Percentiles rank a stretch among this genome's conserved stretches.
phyloP scores from a whole-genome alignment of 2,888 invertebrate genomes.

The Ectropis crepuscularia region DNA sequence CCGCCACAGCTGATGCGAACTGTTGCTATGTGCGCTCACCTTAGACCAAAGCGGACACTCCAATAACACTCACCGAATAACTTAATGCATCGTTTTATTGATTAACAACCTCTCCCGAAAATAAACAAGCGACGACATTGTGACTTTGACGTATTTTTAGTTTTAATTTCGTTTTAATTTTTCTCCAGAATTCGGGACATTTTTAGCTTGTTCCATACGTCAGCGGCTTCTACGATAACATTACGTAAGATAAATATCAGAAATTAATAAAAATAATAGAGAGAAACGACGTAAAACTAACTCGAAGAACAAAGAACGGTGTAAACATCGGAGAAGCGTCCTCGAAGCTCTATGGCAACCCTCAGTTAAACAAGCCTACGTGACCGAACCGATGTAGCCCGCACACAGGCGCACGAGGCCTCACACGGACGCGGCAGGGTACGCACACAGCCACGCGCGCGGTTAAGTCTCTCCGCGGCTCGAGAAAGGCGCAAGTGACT shows the following conservation, averaged over 20 bases:
- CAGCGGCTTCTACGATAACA: background rate
- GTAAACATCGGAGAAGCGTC: slow-evolving; percentile 54
- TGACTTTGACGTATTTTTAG: slow-evolving; percentile 1
- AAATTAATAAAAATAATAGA: background rate
- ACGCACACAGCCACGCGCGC: slow-evolving; percentile 64
- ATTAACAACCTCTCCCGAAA: slow-evolving; percentile 5
- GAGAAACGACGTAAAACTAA: slow-evolving; percentile 24
- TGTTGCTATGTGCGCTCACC: slow-evolving; percentile 79
- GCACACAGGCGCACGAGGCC: slow-evolving; percentile 61
- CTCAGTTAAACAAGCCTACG: slow-evolving; percentile 74
- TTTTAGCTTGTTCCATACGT: slow-evolving; percentile 2
- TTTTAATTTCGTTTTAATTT: background rate
- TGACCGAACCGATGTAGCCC: slow-evolving; percentile 76
- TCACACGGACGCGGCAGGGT: slow-evolving; percentile 46
- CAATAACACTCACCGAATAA: background rate
- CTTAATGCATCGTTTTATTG: slow-evolving; percentile 2
- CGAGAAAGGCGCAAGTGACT: slow-evolving; percentile 59
- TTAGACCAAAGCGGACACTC: slow-evolving; percentile 57
- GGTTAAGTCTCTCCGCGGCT: slow-evolving; percentile 61
- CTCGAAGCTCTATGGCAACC: slow-evolving; percentile 60
- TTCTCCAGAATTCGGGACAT: background rate
- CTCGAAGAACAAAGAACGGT: slow-evolving; percentile 58
- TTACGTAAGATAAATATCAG: background rate
- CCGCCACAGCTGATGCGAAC: slow-evolving; percentile 75
- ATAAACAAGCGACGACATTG: background rate